These are phyloP conservation scores for Erythrocercus mccallii DNA, from an alignment of 2,113 vertebrate genomes.

Conservation along the genomic window DNA sequence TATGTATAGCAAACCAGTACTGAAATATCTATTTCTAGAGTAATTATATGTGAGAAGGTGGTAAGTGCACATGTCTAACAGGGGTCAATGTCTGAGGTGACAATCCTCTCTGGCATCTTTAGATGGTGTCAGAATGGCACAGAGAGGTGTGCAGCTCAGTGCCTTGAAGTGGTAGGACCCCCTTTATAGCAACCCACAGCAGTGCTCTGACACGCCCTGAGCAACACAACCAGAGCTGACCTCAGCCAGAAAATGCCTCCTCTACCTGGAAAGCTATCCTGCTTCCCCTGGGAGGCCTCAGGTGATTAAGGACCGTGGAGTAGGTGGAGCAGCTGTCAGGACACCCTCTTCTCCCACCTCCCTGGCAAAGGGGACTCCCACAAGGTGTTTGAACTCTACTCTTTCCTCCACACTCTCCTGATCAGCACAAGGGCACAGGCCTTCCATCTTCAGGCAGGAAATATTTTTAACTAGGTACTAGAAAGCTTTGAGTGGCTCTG, in stretches of 20 bases:
- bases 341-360: accelerated
- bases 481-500: background rate
- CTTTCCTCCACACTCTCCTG: background rate
- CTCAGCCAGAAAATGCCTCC: background rate
- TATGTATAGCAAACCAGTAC: background rate
- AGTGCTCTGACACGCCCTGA: accelerated
- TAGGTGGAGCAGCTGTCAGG: background rate
- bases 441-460: background rate
- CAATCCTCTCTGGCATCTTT: background rate
- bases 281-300: background rate
- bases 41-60: background rate
- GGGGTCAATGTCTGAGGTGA: background rate
- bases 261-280: background rate
- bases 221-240: accelerated
- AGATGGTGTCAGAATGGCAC: background rate
- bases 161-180: background rate
- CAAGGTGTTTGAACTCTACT: background rate
- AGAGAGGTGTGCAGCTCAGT: background rate
- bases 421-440: background rate
- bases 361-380: background rate
- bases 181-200: accelerated
- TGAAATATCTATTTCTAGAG: slow-evolving; percentile 37
- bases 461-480: background rate
- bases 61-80: background rate
- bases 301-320: background rate